Evolutionary conservation across 2,888 invertebrate genomes (phyloP).

Genomic region (Dicranocentrus wangi): DNA sequence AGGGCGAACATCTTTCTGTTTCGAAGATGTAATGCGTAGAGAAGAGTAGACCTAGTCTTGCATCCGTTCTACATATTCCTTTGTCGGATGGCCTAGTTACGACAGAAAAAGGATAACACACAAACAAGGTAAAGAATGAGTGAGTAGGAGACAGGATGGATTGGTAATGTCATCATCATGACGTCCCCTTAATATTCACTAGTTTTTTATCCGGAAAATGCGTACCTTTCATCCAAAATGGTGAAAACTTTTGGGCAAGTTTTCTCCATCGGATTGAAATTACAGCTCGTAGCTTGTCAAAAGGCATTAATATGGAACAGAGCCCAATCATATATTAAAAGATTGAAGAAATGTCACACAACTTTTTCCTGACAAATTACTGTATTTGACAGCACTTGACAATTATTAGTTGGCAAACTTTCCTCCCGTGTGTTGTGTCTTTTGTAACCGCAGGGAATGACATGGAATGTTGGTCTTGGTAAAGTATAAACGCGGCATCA

Average conservation of each 20-base stretch:
- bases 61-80: not conserved
- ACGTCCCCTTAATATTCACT: slow-evolving; percentile 17
- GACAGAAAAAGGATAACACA: slow-evolving; percentile 7
- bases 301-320: too few relatives aligned
- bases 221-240: too few relatives aligned
- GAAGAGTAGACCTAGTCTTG: not conserved
- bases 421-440: not conserved
- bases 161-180: slow-evolving; percentile 47
- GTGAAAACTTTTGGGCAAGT: too few relatives aligned
- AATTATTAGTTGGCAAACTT: slow-evolving; percentile 48
- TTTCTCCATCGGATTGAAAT: too few relatives aligned
- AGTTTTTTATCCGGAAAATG: not conserved
- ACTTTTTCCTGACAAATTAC: slow-evolving; percentile 32
- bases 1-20: too few relatives aligned
- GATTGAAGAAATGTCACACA: slow-evolving; percentile 36
- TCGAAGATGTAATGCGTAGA: too few relatives aligned
- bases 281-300: too few relatives aligned
- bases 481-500: too few relatives aligned
- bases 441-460: not conserved
- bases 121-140: slow-evolving; percentile 12
- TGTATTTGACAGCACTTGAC: slow-evolving; percentile 37
- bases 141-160: slow-evolving; percentile 20
- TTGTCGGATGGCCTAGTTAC: slow-evolving; percentile 9
- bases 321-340: slow-evolving; percentile 30
- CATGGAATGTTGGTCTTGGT: too few relatives aligned